phyloP scores from a whole-genome alignment of 2,888 invertebrate genomes.

The Drosophila austrosaltans region DNA sequence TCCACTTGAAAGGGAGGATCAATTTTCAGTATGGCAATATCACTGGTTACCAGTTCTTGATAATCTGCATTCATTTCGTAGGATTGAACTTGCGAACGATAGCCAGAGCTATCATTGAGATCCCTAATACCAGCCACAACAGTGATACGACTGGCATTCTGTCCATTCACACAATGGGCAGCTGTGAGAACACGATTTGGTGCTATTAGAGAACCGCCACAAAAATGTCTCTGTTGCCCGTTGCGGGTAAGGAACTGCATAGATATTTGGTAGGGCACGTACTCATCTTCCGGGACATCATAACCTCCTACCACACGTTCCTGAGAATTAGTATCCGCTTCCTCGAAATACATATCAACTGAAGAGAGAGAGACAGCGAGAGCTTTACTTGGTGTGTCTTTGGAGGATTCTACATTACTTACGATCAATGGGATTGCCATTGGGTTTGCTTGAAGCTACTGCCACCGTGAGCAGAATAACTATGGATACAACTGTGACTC shows the following conservation, averaged over 20 bases:
- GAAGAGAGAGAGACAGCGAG: not conserved
- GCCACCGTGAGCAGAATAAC: not conserved
- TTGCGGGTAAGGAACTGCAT: slow-evolving; percentile 72
- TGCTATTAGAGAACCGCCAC: slow-evolving; percentile 81
- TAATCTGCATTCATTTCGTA: slow-evolving; percentile 81
- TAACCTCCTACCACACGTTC: slow-evolving; percentile 81
- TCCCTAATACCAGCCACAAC: slow-evolving; percentile 77
- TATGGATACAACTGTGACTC: not conserved
- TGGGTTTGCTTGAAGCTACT: slow-evolving; percentile 22
- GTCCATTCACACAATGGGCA: slow-evolving; percentile 82
- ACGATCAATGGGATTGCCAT: slow-evolving; percentile 55
- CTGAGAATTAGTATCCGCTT: slow-evolving; percentile 62
- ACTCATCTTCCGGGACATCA: slow-evolving; percentile 69
- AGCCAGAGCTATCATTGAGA: slow-evolving; percentile 65
- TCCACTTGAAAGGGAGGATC: slow-evolving; percentile 76
- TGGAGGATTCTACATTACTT: slow-evolving; percentile 33
- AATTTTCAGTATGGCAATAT: slow-evolving; percentile 81
- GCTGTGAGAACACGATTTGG: slow-evolving; percentile 81
- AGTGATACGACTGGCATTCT: slow-evolving; percentile 73
- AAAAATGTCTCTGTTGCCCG: slow-evolving; percentile 79
- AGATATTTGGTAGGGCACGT: slow-evolving; percentile 80
- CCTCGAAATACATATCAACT: slow-evolving; percentile 76
- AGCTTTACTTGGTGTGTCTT: not conserved
- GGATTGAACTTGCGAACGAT: slow-evolving; percentile 73
- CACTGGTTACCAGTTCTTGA: slow-evolving; percentile 79